These are phyloP conservation scores for Lamprotornis superbus DNA, from an alignment of 2,113 vertebrate species.

Conservation along the genomic window DNA sequence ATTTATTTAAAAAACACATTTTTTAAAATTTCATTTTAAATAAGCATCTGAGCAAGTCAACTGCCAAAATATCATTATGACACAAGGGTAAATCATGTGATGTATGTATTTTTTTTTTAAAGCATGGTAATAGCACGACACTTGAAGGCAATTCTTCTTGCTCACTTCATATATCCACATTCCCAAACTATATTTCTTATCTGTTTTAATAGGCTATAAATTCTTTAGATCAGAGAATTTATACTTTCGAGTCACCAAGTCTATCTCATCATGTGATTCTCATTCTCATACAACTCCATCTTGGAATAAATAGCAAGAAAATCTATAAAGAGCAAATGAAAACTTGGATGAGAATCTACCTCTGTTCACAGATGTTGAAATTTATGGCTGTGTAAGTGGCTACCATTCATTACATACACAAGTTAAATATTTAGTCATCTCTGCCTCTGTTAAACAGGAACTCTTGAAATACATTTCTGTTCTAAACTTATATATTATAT, in stretches of 20 bases:
- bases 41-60: neutral
- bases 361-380: neutral
- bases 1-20: conserved; percentile 27
- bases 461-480: neutral
- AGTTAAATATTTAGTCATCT: conserved; percentile 28
- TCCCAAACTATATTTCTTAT: neutral
- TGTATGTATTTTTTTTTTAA: neutral
- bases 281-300: neutral
- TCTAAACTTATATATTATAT: neutral
- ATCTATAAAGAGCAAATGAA: neutral
- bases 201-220: neutral
- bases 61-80: neutral
- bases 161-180: neutral
- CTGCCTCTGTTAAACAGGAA: neutral
- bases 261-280: neutral
- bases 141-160: neutral
- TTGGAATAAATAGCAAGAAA: neutral
- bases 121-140: neutral
- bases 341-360: neutral
- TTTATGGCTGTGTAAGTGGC: neutral
- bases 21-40: neutral
- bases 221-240: neutral
- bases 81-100: neutral
- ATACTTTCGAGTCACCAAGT: neutral
- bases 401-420: neutral